Conservation (phyloP, 2,113 vertebrate species). For the Periophthalmus modestus region DNA sequence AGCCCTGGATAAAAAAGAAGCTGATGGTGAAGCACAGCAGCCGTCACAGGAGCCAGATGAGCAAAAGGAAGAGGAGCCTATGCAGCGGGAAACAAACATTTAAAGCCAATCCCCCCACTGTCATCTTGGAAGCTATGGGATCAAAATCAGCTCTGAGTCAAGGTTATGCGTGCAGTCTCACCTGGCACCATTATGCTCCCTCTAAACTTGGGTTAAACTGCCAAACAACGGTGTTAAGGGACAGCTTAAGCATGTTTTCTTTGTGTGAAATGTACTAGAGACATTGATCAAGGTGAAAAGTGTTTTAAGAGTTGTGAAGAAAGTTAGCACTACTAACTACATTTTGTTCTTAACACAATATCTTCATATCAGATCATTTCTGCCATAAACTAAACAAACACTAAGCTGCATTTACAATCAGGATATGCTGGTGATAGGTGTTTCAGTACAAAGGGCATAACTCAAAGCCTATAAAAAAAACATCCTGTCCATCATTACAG, state of each 20-base stretch:
- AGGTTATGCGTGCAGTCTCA: conserved; percentile 35
- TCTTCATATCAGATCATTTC: conserved; percentile 30
- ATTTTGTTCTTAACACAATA: conserved; percentile 27
- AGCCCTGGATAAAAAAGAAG: conserved; percentile 58
- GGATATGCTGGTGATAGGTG: neutral
- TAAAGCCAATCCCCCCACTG: conserved; percentile 59
- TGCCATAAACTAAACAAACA: neutral
- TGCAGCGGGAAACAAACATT: conserved; percentile 94
- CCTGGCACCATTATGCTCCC: conserved; percentile 22
- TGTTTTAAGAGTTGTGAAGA: conserved; percentile 39
- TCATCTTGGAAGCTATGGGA: neutral
- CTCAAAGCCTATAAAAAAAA: neutral
- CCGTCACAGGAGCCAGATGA: conserved; percentile 51
- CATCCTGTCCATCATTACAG: neutral
- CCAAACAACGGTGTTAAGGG: conserved; percentile 46
- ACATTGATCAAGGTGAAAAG: conserved; percentile 21
- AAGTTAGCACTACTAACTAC: conserved; percentile 16
- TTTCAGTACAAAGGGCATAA: conserved; percentile 2
- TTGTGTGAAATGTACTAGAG: conserved; percentile 24
- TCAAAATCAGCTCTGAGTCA: conserved; percentile 35
- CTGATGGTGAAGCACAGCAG: conserved; percentile 43
- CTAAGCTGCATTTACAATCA: conserved; percentile 6
- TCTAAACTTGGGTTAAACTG: conserved; percentile 50
- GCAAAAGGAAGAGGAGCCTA: conserved; percentile 58
- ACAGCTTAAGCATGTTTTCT: conserved; percentile 13